Evolutionary conservation across 2,113 vertebrate species (phyloP).

Genomic region (Eretmodus cyanostictus): DNA sequence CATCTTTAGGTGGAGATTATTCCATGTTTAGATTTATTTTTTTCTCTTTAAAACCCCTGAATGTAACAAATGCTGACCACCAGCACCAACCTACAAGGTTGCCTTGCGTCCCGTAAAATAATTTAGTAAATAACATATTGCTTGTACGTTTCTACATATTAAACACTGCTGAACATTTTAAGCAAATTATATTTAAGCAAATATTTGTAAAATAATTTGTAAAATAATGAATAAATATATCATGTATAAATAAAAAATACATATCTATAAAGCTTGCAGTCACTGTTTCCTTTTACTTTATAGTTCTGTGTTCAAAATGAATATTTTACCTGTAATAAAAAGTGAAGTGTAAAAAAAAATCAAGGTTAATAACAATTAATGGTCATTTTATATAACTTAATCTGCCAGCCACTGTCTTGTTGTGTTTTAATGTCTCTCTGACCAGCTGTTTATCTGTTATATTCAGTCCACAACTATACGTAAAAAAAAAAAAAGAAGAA

Average conservation of each 20-base stretch:
- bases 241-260: background rate
- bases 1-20: background rate
- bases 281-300: background rate
- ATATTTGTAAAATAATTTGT: background rate
- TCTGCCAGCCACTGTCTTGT: background rate
- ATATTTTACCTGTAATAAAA: background rate
- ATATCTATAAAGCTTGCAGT: background rate
- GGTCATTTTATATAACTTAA: background rate
- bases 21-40: background rate
- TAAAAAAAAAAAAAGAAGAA: background rate
- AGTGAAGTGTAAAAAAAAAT: background rate
- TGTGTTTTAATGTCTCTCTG: background rate
- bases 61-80: background rate
- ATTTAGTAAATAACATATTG: background rate
- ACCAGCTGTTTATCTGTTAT: background rate
- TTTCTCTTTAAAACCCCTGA: background rate
- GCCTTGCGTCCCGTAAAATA: background rate
- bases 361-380: background rate
- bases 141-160: background rate
- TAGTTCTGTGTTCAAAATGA: background rate
- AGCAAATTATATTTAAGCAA: background rate
- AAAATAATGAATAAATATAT: background rate
- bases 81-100: background rate
- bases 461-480: background rate
- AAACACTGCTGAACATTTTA: background rate